phyloP scores from a whole-genome alignment of 2,113 vertebrate genomes.

The Daphoenositta chrysoptera region DNA sequence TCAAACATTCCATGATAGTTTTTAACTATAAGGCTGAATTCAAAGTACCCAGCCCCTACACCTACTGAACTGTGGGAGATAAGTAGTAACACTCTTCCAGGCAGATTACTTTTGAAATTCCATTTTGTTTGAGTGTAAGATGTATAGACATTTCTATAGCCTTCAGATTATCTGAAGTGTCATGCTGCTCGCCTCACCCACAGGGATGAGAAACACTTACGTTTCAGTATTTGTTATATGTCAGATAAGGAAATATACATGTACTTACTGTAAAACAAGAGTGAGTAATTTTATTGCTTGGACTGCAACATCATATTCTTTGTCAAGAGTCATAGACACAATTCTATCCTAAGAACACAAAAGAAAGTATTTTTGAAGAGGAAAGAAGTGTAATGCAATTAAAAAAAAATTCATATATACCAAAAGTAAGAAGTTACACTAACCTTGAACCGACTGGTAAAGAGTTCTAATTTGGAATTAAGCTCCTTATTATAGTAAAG shows the following conservation, averaged over 20 bases:
- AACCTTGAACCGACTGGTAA: conserved; percentile 99
- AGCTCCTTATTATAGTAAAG: conserved; percentile 98
- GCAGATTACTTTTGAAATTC: not conserved
- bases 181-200: not conserved
- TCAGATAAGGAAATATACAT: not conserved
- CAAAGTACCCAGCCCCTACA: not conserved
- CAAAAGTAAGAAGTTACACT: conserved; percentile 39
- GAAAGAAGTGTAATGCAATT: not conserved
- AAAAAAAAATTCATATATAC: not conserved
- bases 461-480: conserved; percentile 96
- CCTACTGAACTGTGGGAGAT: not conserved
- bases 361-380: conserved; percentile 36
- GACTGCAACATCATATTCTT: conserved; percentile 98
- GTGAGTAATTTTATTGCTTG: conserved; percentile 99
- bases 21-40: not conserved
- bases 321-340: conserved; percentile 98
- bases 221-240: not conserved
- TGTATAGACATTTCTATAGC: not conserved
- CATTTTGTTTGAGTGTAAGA: not conserved
- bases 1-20: not conserved
- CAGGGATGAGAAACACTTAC: not conserved
- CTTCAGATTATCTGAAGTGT: not conserved
- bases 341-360: conserved; percentile 87
- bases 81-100: not conserved
- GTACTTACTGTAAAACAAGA: conserved; percentile 96